Conservation (phyloP, 1,140 invertebrate species). For the Zaprionus capensis region DNA sequence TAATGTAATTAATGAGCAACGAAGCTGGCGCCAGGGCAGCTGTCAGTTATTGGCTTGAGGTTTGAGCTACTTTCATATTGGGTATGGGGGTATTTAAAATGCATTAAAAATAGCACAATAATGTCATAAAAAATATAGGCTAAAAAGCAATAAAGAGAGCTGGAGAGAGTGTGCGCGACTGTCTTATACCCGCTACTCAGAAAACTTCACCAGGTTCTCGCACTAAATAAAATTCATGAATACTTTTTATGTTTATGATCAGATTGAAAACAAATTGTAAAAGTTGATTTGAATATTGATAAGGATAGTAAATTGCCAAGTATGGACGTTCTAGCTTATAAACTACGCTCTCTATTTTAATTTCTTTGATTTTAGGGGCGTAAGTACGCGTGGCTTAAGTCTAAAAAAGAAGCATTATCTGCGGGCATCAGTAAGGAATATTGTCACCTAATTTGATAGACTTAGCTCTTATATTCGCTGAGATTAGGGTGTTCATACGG, state of each 20-base stretch:
- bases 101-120: constrained; percentile 14
- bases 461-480: not conserved
- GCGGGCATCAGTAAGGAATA: no score
- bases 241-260: not conserved
- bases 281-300: no score
- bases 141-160: not conserved
- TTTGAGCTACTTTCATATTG: not conserved
- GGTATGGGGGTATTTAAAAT: not conserved
- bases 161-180: not conserved
- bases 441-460: not conserved
- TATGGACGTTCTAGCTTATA: no score
- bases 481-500: no score
- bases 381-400: no score
- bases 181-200: not conserved
- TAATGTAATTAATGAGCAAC: constrained; percentile 55
- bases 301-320: no score
- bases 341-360: no score
- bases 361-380: no score
- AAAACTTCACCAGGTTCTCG: no score
- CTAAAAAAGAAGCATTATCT: no score
- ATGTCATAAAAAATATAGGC: not conserved
- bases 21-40: constrained; percentile 3
- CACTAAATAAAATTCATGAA: not conserved
- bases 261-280: no score
- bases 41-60: constrained; percentile 38